These are phyloP conservation scores for Lutjanus erythropterus DNA, from an alignment of 2,113 vertebrate species.

Conservation along the genomic window DNA sequence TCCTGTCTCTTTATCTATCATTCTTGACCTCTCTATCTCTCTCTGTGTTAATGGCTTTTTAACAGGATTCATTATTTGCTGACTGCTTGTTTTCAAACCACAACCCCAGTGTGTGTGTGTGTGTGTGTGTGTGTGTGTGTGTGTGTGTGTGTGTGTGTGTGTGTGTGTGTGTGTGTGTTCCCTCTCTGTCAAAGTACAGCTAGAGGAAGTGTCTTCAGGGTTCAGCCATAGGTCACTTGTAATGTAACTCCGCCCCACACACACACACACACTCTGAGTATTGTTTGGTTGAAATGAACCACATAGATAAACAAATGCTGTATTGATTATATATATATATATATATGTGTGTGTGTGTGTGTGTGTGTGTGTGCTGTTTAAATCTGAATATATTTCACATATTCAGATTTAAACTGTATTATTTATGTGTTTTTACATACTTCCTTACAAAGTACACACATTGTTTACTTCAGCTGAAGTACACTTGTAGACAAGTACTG, in stretches of 20 bases:
- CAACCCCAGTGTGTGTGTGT: conserved; percentile 27
- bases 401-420: too few relatives aligned
- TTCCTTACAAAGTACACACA: too few relatives aligned
- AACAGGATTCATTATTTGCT: conserved; percentile 34
- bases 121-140: conserved; percentile 34
- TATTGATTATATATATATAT: too few relatives aligned
- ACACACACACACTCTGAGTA: neutral
- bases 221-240: conserved; percentile 65
- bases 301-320: neutral
- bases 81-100: conserved; percentile 32
- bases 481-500: too few relatives aligned
- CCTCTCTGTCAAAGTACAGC: conserved; percentile 16
- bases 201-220: conserved; percentile 49
- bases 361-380: too few relatives aligned
- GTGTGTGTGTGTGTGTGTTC: neutral
- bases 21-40: conserved; percentile 20
- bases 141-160: conserved; percentile 23
- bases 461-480: too few relatives aligned
- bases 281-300: too few relatives aligned
- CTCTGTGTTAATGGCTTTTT: conserved; percentile 29
- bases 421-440: too few relatives aligned
- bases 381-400: too few relatives aligned
- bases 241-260: conserved; percentile 32
- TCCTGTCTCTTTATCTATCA: neutral
- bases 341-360: too few relatives aligned